Evolutionary conservation across 2,113 vertebrate species (phyloP).

Genomic region (Petrocephalus microphthalmus): DNA sequence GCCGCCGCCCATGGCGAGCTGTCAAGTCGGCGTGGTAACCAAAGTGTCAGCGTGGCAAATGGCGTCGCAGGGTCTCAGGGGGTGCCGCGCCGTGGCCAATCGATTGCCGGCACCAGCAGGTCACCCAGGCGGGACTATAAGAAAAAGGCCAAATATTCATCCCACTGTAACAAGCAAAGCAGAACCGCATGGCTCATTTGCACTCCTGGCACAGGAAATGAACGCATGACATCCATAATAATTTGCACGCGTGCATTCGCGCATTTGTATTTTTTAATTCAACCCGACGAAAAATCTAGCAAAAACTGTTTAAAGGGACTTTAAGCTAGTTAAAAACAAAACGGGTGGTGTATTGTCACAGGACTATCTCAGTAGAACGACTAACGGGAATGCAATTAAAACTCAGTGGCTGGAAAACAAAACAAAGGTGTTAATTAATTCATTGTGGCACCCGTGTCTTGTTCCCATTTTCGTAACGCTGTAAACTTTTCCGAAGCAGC

Average conservation of each 20-base stretch:
- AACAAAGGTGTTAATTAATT: slow-evolving; percentile 40
- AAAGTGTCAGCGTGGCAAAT: slow-evolving; percentile 1
- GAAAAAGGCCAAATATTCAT: neutral
- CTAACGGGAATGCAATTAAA: slow-evolving; percentile 28
- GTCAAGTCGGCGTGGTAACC: neutral
- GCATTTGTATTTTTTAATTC: neutral
- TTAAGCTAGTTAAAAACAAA: neutral
- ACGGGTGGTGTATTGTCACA: neutral
- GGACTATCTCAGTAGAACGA: slow-evolving; percentile 17
- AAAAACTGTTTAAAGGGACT: neutral
- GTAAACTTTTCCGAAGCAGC: neutral
- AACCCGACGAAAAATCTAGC: neutral
- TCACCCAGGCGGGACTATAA: neutral
- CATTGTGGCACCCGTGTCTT: slow-evolving; percentile 12
- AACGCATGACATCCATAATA: neutral
- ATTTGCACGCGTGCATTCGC: neutral
- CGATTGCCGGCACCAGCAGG: neutral
- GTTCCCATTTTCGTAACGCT: slow-evolving; percentile 13
- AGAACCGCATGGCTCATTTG: neutral
- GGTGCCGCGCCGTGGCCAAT: neutral
- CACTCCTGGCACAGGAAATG: neutral
- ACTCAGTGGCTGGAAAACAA: slow-evolving; percentile 12
- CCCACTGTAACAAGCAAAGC: neutral
- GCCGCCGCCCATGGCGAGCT: neutral
- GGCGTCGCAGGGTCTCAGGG: neutral